These are phyloP conservation scores for Heliopora coerulea DNA, from an alignment of 92 coral and sea anemone genomes.

Conservation along the genomic window DNA sequence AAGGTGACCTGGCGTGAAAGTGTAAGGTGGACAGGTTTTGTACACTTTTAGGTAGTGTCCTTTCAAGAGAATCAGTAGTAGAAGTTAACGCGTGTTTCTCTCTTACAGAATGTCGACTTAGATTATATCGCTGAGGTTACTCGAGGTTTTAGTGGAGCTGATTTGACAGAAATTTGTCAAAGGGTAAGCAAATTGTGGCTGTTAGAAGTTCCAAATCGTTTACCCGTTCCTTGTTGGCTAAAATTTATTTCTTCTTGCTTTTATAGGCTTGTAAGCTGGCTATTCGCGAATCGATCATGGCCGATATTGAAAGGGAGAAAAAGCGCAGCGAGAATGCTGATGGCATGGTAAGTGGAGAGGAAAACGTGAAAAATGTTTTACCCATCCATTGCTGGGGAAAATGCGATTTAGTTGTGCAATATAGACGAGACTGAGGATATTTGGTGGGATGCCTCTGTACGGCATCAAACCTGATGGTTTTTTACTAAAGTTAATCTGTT, in stretches of 20 bases:
- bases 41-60: too few species aligned
- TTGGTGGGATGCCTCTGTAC: too few species aligned
- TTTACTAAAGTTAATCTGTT: too few species aligned
- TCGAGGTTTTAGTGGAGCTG: slow-evolving; percentile 99
- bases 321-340: slow-evolving; percentile 92
- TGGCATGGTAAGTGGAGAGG: slow-evolving; percentile 90
- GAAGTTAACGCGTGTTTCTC: neutral
- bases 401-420: too few species aligned
- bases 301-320: slow-evolving; percentile 80
- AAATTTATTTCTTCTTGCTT: too few species aligned
- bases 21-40: too few species aligned
- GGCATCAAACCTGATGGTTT: too few species aligned
- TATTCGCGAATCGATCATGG: slow-evolving; percentile 89
- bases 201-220: neutral
- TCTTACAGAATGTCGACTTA: slow-evolving; percentile 82
- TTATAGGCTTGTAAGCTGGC: slow-evolving; percentile 99
- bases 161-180: slow-evolving; percentile 96
- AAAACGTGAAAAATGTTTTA: too few species aligned
- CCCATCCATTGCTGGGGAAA: too few species aligned
- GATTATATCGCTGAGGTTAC: slow-evolving; percentile 91
- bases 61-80: too few species aligned
- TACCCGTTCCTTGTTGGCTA: neutral
- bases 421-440: too few species aligned
- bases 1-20: too few species aligned
- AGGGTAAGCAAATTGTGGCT: slow-evolving; percentile 58